phyloP scores from a whole-genome alignment of 2,888 invertebrate species.

The Drosophila hamatofila region DNA sequence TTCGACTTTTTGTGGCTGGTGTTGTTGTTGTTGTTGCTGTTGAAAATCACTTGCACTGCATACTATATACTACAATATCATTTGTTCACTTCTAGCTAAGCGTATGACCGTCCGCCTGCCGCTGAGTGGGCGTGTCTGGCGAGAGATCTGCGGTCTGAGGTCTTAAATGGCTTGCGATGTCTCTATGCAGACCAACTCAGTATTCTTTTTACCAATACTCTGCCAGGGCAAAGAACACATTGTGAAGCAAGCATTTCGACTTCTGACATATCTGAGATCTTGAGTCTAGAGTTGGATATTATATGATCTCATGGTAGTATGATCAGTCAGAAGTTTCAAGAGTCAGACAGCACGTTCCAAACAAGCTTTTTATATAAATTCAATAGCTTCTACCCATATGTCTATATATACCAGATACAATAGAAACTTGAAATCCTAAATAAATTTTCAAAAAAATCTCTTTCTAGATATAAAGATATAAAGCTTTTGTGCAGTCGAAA shows the following conservation, averaged over 20 bases:
- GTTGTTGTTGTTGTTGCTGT: slow-evolving; percentile 13
- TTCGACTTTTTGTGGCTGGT: slow-evolving; percentile 13
- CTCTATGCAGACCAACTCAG: slow-evolving; percentile 2
- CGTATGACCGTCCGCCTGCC: slow-evolving; percentile 1
- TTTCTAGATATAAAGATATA: too few species aligned
- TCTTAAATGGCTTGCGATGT: slow-evolving; percentile 11
- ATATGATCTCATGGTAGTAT: slow-evolving; percentile 5
- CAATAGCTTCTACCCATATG: too few species aligned
- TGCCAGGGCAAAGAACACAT: neutral
- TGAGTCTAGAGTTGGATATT: neutral
- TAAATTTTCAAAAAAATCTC: too few species aligned
- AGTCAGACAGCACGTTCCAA: neutral
- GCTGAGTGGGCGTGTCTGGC: neutral
- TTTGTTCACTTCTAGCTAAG: slow-evolving; percentile 23
- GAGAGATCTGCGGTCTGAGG: neutral
- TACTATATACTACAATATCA: slow-evolving; percentile 28
- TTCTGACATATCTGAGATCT: neutral
- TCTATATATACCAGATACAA: too few species aligned
- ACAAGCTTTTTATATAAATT: too few species aligned
- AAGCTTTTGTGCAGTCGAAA: too few species aligned
- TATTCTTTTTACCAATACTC: neutral
- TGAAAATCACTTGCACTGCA: slow-evolving; percentile 38
- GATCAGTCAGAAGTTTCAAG: too few species aligned
- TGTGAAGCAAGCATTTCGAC: neutral
- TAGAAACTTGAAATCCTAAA: too few species aligned